Evolutionary conservation across 2,113 vertebrate species (phyloP).

Genomic region (Pionites leucogaster): DNA sequence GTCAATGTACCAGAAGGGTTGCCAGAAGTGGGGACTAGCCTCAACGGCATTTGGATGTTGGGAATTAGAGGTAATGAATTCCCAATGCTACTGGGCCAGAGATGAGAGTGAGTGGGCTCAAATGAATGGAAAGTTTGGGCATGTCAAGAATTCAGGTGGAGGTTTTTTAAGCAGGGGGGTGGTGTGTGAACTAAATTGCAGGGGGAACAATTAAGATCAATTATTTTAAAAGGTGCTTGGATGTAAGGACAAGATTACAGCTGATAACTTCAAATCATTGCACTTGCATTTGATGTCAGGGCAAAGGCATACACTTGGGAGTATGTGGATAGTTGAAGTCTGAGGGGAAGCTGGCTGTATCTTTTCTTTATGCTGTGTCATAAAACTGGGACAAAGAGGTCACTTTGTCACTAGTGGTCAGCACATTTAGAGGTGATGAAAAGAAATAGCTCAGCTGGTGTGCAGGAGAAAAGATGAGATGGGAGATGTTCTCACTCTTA

Average conservation of each 20-base stretch:
- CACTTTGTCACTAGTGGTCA: not conserved
- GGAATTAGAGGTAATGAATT: not conserved
- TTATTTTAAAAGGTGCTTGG: not conserved
- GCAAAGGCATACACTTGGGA: not conserved
- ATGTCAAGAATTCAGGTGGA: constrained; percentile 10
- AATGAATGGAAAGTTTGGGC: not conserved
- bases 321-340: not conserved
- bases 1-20: not conserved
- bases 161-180: not conserved
- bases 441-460: not conserved
- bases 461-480: not conserved
- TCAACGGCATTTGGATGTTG: not conserved
- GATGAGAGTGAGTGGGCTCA: not conserved
- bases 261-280: not conserved
- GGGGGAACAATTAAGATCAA: constrained; percentile 5
- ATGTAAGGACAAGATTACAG: not conserved
- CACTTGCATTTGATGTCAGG: not conserved
- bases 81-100: not conserved
- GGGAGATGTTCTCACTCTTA: not conserved
- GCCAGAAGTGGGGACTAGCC: not conserved
- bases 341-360: not conserved
- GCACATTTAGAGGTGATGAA: not conserved
- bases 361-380: not conserved
- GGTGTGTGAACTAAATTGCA: not conserved
- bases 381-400: not conserved